Conservation (phyloP, 2,113 vertebrate species). For the Rhynchopsitta pachyrhyncha region DNA sequence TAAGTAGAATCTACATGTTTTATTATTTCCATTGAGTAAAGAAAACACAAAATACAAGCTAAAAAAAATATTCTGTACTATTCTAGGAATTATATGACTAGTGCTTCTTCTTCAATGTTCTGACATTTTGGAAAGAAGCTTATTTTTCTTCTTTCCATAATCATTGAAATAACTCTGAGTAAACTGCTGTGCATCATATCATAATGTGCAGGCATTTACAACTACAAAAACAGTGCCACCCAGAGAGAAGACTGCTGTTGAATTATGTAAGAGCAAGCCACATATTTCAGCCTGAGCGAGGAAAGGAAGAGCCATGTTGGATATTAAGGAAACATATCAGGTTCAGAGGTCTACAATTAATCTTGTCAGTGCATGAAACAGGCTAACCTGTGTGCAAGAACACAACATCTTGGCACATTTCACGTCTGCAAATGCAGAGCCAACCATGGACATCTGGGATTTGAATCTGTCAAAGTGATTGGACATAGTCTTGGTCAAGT, state of each 20-base stretch:
- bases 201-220: conserved; percentile 16
- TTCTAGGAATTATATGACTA: background rate
- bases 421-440: background rate
- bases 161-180: background rate
- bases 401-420: background rate
- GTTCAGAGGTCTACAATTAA: conserved; percentile 73
- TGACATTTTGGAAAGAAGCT: background rate
- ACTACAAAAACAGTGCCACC: background rate
- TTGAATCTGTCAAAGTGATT: conserved; percentile 39
- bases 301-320: conserved; percentile 32
- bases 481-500: background rate
- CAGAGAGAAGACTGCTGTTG: conserved; percentile 27
- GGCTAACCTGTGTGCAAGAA: background rate
- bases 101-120: background rate
- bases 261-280: conserved; percentile 55
- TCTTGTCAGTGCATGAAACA: conserved; percentile 57
- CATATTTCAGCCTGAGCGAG: conserved; percentile 51
- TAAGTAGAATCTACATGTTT: background rate
- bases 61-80: background rate
- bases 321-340: conserved; percentile 66
- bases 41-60: background rate
- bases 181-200: background rate
- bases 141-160: background rate
- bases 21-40: background rate
- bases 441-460: background rate